These are phyloP conservation scores for Nicator chloris DNA, from an alignment of 2,113 vertebrate genomes.

Conservation along the genomic window DNA sequence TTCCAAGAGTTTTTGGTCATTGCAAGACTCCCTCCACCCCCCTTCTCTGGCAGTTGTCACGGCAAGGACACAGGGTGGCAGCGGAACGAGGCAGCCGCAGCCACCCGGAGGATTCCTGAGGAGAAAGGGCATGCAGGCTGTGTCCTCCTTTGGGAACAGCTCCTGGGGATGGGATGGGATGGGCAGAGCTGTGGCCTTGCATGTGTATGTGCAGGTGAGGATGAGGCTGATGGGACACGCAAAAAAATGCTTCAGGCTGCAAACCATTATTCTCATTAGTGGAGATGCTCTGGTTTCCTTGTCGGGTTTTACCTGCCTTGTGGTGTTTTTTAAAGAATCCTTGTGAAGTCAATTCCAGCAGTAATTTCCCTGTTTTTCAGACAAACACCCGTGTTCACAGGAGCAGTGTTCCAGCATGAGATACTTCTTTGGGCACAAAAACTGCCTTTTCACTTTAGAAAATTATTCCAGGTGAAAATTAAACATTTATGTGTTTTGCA, in stretches of 20 bases:
- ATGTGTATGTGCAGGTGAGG: not conserved
- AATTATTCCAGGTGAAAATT: not conserved
- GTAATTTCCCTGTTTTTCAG: not conserved
- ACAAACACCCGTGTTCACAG: not conserved
- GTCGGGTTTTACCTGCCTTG: not conserved
- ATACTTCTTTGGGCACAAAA: not conserved
- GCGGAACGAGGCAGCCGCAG: not conserved
- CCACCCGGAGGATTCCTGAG: rapidly evolving
- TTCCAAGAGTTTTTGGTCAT: not conserved
- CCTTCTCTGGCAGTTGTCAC: not conserved
- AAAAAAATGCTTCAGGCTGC: not conserved
- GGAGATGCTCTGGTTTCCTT: not conserved
- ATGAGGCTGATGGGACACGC: rapidly evolving
- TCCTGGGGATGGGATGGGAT: not conserved
- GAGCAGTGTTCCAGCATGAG: not conserved
- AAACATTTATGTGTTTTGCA: not conserved
- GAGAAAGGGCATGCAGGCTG: not conserved
- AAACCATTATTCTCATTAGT: not conserved
- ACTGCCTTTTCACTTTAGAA: not conserved
- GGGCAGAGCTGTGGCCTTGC: not conserved
- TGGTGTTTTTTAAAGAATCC: not conserved
- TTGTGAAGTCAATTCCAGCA: not conserved
- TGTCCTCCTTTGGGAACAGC: rapidly evolving
- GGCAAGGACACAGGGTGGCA: not conserved
- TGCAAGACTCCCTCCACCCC: not conserved